Percentiles rank a stretch among this genome's conserved stretches.
Evolutionary conservation across 2,797 vertebrate species (phyloP).

Genomic region (Cetoscarus ocellatus): DNA sequence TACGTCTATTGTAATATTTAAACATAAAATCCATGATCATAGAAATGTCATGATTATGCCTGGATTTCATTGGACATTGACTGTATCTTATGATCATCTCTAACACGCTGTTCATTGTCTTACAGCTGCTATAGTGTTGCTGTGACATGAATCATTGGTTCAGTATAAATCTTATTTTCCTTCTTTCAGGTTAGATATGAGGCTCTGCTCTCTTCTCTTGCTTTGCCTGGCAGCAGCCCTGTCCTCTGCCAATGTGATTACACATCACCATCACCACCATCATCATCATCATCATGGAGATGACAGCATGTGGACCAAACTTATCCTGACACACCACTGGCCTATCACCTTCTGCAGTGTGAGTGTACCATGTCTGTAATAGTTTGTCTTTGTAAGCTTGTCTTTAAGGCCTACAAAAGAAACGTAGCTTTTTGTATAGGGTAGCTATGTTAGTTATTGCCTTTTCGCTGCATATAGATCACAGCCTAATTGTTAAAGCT

Average conservation of each 20-base stretch:
- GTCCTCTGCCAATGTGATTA: constrained; percentile 51
- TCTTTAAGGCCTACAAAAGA: neutral
- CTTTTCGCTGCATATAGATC: too few species aligned
- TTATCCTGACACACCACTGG: constrained; percentile 88
- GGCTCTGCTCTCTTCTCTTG: constrained; percentile 38
- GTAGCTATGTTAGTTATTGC: too few species aligned
- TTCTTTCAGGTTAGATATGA: constrained; percentile 64
- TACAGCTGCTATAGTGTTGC: neutral
- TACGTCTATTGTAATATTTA: neutral
- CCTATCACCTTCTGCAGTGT: constrained; percentile 85
- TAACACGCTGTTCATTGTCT: too few species aligned
- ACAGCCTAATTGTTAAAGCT: neutral
- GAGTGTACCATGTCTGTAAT: constrained; percentile 38
- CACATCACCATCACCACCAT: constrained; percentile 4
- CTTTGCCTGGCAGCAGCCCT: constrained; percentile 59
- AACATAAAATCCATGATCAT: neutral
- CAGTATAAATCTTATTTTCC: neutral
- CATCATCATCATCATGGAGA: neutral
- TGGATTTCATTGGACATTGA: too few species aligned
- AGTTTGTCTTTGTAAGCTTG: neutral
- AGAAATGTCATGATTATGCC: neutral
- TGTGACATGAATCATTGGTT: too few species aligned
- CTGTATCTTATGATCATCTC: too few species aligned
- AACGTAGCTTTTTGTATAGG: neutral
- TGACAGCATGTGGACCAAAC: constrained; percentile 82